phyloP scores from a whole-genome alignment of 2,888 invertebrate genomes.

The Alviniconcha strummeri region DNA sequence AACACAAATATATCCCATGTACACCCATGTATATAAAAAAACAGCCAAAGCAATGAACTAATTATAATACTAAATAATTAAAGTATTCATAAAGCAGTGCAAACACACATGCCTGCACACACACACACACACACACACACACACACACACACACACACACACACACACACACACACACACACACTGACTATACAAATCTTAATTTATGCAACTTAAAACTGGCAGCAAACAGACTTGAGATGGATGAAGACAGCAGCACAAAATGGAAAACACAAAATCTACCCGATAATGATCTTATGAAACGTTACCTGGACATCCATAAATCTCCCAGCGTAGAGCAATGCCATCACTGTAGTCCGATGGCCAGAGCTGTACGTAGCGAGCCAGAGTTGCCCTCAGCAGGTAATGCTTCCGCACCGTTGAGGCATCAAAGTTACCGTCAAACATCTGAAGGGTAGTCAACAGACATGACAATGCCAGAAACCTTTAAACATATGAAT shows the following conservation, averaged over 20 bases:
- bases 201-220: too few species aligned
- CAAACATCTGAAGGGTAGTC: slow-evolving; percentile 48
- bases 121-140: neutral
- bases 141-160: neutral
- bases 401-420: slow-evolving; percentile 59
- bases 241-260: too few species aligned
- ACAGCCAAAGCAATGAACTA: too few species aligned
- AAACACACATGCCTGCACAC: neutral
- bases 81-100: too few species aligned
- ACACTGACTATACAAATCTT: too few species aligned
- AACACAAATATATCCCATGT: too few species aligned
- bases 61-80: too few species aligned
- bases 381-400: slow-evolving; percentile 47
- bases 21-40: too few species aligned
- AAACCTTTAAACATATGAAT: too few species aligned
- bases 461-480: neutral
- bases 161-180: neutral
- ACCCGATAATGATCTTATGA: too few species aligned
- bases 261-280: too few species aligned
- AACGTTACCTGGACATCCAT: slow-evolving; percentile 60
- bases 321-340: slow-evolving; percentile 62
- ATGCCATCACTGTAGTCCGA: slow-evolving; percentile 50
- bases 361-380: slow-evolving; percentile 58
- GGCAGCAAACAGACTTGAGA: too few species aligned
- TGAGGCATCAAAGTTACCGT: slow-evolving; percentile 57